Conservation (phyloP, 2,113 vertebrate species). For the Archilochus colubris region DNA sequence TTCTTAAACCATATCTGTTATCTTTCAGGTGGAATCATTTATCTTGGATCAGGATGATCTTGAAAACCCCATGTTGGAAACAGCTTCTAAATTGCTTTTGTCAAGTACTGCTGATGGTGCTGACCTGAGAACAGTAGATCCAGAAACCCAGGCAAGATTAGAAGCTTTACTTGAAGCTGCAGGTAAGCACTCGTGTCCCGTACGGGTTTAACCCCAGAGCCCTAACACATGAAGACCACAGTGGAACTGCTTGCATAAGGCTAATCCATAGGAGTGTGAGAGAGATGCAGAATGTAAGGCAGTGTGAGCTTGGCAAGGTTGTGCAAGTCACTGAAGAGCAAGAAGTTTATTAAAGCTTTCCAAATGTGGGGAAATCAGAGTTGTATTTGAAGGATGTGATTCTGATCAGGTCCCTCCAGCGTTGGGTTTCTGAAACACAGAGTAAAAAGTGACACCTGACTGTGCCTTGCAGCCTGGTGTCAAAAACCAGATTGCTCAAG, state of each 20-base stretch:
- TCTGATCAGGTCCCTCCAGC: rapidly evolving
- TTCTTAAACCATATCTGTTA: neutral
- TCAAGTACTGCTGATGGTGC: conserved; percentile 95
- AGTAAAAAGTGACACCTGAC: rapidly evolving
- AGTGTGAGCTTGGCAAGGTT: rapidly evolving
- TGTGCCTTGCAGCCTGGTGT: neutral
- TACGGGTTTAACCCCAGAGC: neutral
- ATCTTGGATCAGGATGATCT: conserved; percentile 99
- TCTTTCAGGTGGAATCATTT: conserved; percentile 93
- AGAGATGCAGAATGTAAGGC: rapidly evolving
- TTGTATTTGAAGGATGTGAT: rapidly evolving
- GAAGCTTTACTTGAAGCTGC: conserved; percentile 98
- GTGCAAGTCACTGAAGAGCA: neutral
- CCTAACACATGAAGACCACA: rapidly evolving
- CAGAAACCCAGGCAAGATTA: conserved; percentile 96
- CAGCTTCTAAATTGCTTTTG: conserved; percentile 93
- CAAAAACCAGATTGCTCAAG: neutral
- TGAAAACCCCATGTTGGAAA: conserved; percentile 98
- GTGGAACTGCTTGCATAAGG: neutral
- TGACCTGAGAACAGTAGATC: conserved; percentile 97
- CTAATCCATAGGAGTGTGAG: neutral
- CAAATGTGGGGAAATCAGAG: no score
- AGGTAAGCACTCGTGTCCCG: conserved; percentile 76
- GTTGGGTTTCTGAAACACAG: neutral
- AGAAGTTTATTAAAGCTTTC: rapidly evolving